Base-by-base conservation (phyloP, 2,113 vertebrate species). In the Gasterosteus aculeatus region DNA sequence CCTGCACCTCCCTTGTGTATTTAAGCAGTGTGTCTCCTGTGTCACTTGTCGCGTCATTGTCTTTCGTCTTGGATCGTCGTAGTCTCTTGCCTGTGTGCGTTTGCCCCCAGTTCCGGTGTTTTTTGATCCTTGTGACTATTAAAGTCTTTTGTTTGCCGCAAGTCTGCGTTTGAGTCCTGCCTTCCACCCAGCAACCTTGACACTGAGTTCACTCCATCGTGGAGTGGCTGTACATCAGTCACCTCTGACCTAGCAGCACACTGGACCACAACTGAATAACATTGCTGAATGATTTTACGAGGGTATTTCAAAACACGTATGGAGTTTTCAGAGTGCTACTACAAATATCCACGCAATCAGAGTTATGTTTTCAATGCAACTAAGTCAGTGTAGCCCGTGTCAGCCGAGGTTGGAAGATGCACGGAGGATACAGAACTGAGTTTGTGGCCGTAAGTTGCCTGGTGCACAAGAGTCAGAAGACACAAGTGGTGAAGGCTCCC, bases 161-260 rank as follows among this genome's bases (percentile, higher is more conserved):
- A n/a, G n/a, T n/a, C n/a, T n/a, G n/a, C n/a, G n/a, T n/a, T n/a
- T n/a, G n/a, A n/a, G n/a, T n/a, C n/a, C n/a, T n/a, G n/a, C n/a
- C n/a, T n/a, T n/a, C n/a, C n/a, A n/a, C n/a, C n/a, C n/a, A n/a
- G n/a, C n/a, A n/a, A n/a, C n/a, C n/a, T n/a, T n/a, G n/a, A n/a
- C n/a, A n/a, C n/a, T n/a, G 15, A 16, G 15, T 46, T 46, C 15
- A 47, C 16, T 7, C 46, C 5, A 16, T 46, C 15, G 15, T 4
- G 15, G 15, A 18, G 12, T 46, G 44, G 44, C 15, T 16, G 14
- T 46, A 46, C 44, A 73, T 65, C 47, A 57, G 15, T 33, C 51
- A 49, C 53, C 71, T 69, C 66, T 69, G 69, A 61, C 49, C 59
- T 75, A 46, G 41, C 35, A 61, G 59, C 35, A 41, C 10, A 11